Percentiles rank a stretch among this genome's conserved stretches.
phyloP scores from a whole-genome alignment of 2,113 vertebrate species.

The Desmodus rotundus region DNA sequence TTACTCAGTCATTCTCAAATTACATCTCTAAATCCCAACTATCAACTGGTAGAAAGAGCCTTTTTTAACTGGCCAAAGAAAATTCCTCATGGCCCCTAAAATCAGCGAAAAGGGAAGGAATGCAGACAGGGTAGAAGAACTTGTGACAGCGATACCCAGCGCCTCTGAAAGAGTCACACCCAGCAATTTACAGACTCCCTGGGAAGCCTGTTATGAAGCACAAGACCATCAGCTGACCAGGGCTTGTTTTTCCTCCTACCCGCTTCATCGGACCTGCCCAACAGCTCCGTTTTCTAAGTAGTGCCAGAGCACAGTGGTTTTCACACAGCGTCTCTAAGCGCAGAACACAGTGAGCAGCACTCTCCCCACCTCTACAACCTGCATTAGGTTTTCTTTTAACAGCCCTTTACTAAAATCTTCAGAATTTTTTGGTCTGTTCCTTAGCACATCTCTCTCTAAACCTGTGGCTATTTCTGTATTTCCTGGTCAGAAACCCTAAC shows the following conservation, averaged over 20 bases:
- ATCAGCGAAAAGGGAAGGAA: conserved; percentile 34
- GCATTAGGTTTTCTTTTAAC: background rate
- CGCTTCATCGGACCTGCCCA: conserved; percentile 50
- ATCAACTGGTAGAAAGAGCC: background rate
- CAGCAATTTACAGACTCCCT: conserved; percentile 4
- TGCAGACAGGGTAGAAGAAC: background rate
- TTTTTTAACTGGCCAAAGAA: background rate
- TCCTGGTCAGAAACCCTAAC: background rate
- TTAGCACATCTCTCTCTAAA: background rate
- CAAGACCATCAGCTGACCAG: conserved; percentile 70
- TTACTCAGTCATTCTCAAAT: background rate
- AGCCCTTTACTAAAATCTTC: background rate
- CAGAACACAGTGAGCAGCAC: background rate
- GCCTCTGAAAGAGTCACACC: background rate
- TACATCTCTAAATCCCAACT: background rate
- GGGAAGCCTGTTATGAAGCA: conserved; percentile 49
- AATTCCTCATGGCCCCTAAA: background rate
- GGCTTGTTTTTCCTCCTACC: background rate
- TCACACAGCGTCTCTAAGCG: background rate
- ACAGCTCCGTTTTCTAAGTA: conserved; percentile 42
- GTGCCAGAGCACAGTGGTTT: background rate
- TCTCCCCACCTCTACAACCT: background rate
- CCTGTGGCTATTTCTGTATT: background rate
- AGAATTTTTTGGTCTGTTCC: background rate
- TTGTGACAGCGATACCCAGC: background rate